A percentile compares a stretch with the other conserved stretches of the same genome.
These are phyloP conservation scores for Neoaliturus tenellus DNA, from an alignment of 2,888 invertebrate genomes.

Conservation along the genomic window DNA sequence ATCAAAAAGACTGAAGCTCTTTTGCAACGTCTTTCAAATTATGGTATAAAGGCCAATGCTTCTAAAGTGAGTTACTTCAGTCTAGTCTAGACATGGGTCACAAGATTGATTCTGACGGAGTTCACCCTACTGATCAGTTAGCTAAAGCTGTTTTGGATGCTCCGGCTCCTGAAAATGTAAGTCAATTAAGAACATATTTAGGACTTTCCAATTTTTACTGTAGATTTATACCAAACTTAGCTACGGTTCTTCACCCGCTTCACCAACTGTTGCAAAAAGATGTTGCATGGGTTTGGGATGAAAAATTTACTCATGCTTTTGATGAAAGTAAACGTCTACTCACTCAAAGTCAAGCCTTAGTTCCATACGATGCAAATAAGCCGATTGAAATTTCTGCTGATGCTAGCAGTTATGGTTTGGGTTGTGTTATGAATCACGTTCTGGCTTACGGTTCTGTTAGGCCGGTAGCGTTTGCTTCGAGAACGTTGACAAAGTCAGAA, in stretches of 20 bases:
- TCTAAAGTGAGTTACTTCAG: not conserved
- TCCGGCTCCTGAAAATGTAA: constrained; percentile 37
- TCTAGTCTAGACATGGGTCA: not conserved
- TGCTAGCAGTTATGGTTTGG: not conserved
- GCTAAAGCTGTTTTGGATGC: constrained; percentile 40
- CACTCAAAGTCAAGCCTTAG: not conserved
- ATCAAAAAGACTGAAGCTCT: not conserved
- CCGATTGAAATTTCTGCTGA: not conserved
- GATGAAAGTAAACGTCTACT: not conserved
- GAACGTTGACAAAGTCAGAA: constrained; percentile 68
- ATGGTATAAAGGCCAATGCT: not conserved
- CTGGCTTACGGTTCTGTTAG: not conserved
- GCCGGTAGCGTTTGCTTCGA: not conserved
- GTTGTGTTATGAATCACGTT: not conserved
- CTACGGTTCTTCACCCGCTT: not conserved
- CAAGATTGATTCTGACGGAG: not conserved
- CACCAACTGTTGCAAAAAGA: not conserved
- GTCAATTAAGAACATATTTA: constrained; percentile 46
- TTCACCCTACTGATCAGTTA: not conserved
- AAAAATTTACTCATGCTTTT: not conserved
- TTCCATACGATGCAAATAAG: not conserved
- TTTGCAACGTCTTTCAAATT: not conserved
- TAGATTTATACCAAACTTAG: constrained; percentile 54
- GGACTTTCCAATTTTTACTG: constrained; percentile 56
- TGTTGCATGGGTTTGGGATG: not conserved